Conservation (phyloP, 1,140 invertebrate species). For the Pteromalus puparum region DNA sequence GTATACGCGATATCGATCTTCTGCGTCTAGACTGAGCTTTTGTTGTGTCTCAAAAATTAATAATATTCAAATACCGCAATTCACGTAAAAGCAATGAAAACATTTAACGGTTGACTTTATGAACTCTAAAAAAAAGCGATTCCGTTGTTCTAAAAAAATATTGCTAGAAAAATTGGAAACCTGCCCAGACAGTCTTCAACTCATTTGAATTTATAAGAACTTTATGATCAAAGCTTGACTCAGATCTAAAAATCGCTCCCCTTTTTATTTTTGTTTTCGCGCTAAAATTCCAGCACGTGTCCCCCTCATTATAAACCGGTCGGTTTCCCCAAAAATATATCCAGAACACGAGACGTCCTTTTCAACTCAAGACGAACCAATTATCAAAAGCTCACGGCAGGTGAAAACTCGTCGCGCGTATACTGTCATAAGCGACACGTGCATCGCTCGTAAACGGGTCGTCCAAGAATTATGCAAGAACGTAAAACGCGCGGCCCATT, state of each 20-base stretch:
- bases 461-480: constrained; percentile 43
- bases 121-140: not conserved
- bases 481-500: constrained; percentile 13
- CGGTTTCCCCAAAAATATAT: not conserved
- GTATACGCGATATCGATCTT: too few species aligned
- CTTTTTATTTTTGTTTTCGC: not conserved
- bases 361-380: not conserved
- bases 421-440: constrained; percentile 52
- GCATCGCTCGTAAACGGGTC: constrained; percentile 34
- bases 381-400: not conserved
- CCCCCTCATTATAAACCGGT: too few species aligned
- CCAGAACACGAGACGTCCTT: not conserved
- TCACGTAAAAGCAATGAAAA: too few species aligned
- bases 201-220: not conserved
- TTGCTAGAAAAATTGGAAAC: not conserved
- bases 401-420: not conserved
- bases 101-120: not conserved
- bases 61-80: too few species aligned
- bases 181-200: not conserved
- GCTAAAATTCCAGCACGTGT: not conserved
- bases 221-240: not conserved
- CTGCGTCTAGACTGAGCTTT: too few species aligned
- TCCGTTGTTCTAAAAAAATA: not conserved
- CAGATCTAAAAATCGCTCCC: not conserved
- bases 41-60: too few species aligned